Conservation (phyloP, 2,888 invertebrate species). For the Sympetrum striolatum region DNA sequence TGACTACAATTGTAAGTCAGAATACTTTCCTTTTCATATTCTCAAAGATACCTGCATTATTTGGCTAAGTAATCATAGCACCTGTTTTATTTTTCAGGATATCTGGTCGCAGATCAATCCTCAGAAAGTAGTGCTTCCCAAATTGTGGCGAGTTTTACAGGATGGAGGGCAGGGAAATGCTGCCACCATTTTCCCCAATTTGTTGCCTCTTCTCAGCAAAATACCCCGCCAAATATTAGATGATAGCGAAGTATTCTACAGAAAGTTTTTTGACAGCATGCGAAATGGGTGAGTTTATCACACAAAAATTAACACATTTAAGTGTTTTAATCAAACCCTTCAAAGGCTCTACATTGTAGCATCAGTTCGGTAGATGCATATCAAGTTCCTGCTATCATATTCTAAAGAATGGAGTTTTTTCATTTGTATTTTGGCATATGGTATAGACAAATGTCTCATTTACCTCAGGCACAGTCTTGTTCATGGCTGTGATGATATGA, state of each 20-base stretch:
- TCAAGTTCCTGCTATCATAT: too few species aligned
- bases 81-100: constrained; percentile 63
- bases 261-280: constrained; percentile 73
- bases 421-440: too few species aligned
- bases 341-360: background rate
- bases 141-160: constrained; percentile 70
- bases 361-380: too few species aligned
- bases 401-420: too few species aligned
- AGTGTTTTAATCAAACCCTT: background rate
- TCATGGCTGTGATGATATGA: too few species aligned
- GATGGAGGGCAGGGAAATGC: constrained; percentile 82
- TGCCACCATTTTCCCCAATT: constrained; percentile 71
- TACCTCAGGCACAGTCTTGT: too few species aligned
- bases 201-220: constrained; percentile 78
- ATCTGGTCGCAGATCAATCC: constrained; percentile 75
- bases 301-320: too few species aligned
- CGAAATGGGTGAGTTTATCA: constrained; percentile 66
- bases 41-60: background rate
- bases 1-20: background rate
- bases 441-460: too few species aligned
- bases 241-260: constrained; percentile 65
- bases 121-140: constrained; percentile 75
- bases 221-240: constrained; percentile 64
- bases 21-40: too few species aligned
- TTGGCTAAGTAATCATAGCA: background rate